Evolutionary conservation across 2,888 invertebrate species (phyloP), one percentile per base, ranked within the genome.

Genomic region (Petrophora chlorosata): DNA sequence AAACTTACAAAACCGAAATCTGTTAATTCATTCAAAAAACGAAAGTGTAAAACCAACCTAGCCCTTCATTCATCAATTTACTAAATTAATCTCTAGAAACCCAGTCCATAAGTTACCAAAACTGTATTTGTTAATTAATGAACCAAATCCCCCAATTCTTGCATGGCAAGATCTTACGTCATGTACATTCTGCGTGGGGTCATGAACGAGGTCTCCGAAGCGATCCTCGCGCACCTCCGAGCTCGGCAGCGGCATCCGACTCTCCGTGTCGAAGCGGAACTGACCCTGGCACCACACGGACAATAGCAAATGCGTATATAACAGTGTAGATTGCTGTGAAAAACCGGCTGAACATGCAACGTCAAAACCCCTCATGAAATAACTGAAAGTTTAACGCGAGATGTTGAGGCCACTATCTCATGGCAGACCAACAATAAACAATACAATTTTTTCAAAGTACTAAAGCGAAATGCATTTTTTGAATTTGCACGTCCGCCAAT

Each of bases 181-280:
- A 55, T 90, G 90, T 55, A 90, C 67, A 62, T 90, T 89, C 79
- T 90, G 86, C 67, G 82, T 85, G 34, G 91, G 89, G 58, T 91
- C 91, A 66, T 88, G 85, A 56, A 89, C 66, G 66, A 90, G 82
- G 57, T 91, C 91, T 3, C 91, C 91, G 67, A 71, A 91, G 56
- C 81, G 76, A 73, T 90, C 91, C 85, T 94, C 93, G 86, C 94
- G 93, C 79, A 94, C 92, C 78, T 95, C 95, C 71, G 93, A 92
- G 71, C 94, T 94, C 56, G 95, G 94, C 74, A 96, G 92, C 79
- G 93, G 93, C 70, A 93, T 90, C 77, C 92, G 93, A 81, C 94
- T 95, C 91, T 97, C 97, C 81, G 94, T 94, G 87, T 96, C 96
- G 91, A 96, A 97, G 76, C 96, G 94, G 90, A 96, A 97, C 90